Base-by-base conservation (phyloP, 2,888 invertebrate species). In the Nycteola revayana region DNA sequence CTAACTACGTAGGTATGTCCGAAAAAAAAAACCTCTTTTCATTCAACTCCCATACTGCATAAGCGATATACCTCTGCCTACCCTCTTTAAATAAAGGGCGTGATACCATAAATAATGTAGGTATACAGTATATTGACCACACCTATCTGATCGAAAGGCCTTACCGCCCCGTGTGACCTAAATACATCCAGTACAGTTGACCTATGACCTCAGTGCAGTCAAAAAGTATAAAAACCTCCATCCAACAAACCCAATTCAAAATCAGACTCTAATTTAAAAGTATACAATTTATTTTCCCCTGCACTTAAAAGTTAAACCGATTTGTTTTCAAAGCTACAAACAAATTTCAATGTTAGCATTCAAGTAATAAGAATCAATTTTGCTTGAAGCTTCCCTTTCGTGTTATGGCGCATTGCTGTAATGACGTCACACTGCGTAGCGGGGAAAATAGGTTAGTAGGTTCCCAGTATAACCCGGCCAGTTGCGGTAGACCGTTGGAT, bases 371-470 rank as follows among this genome's bases (percentile, higher is more conserved):
- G 64, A 50, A 43, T 43, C 49, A 49, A 46, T 59, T 60, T 64
- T 32, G 55, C 52, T 48, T 62, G 59, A 37, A 39, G 37, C 43
- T 42, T 42, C 28, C 42, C 29, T 28, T 36, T 29, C 34, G 29
- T 54, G 61, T 66, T 60, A 65, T 70, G 64, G 76, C 79, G 79
- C 79, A 79, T 45, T 79, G 78, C 72, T 58, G 76, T 54, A 54
- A 53, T 79, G 76, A 79, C 79, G 79, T 79, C 79, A 79, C 49
- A 71, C 75, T 78, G 78, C 78, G 78, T 79, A 77, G 54, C 49
- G 7, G 55, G 53, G 60, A 58, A 75, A 68, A 62, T 76, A 50
- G 77, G 77, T 75, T 77, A 78, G 60, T 72, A 51, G 77, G 74
- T 67, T 67, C 62, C 58, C 56, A 55, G 63, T 60, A 59, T 48